A percentile compares a stretch with the other conserved stretches of the same genome.
phyloP scores from a whole-genome alignment of 2,113 vertebrate species.

The Caranx melampygus region DNA sequence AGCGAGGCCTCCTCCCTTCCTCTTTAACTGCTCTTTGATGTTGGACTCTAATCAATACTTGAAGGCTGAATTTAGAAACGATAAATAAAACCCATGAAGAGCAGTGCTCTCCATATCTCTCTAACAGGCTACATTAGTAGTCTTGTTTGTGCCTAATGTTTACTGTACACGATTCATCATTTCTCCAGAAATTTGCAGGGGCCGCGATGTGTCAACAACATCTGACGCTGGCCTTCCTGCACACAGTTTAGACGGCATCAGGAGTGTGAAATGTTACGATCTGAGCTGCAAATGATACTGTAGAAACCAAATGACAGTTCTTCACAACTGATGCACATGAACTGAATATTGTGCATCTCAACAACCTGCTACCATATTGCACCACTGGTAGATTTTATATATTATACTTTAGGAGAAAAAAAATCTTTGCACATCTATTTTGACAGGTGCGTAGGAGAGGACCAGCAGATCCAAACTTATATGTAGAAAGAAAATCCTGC shows the following conservation, averaged over 20 bases:
- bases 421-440: no score
- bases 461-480: no score
- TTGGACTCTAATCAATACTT: constrained; percentile 79
- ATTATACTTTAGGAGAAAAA: no score
- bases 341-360: background rate
- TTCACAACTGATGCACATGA: background rate
- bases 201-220: background rate
- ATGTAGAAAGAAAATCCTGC: no score
- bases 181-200: background rate
- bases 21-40: constrained; percentile 80
- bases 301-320: background rate
- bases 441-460: no score
- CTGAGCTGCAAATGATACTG: background rate
- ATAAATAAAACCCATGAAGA: constrained; percentile 70
- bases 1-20: constrained; percentile 67
- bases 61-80: constrained; percentile 76
- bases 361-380: no score
- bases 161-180: background rate
- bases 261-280: background rate
- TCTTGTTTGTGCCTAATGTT: constrained; percentile 11
- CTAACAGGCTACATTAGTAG: constrained; percentile 27
- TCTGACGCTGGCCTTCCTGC: background rate
- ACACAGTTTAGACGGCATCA: background rate
- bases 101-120: constrained; percentile 50
- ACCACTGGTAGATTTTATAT: no score